Base-by-base conservation (phyloP, 2,888 invertebrate genomes). In the Pseudanteris insignis region DNA sequence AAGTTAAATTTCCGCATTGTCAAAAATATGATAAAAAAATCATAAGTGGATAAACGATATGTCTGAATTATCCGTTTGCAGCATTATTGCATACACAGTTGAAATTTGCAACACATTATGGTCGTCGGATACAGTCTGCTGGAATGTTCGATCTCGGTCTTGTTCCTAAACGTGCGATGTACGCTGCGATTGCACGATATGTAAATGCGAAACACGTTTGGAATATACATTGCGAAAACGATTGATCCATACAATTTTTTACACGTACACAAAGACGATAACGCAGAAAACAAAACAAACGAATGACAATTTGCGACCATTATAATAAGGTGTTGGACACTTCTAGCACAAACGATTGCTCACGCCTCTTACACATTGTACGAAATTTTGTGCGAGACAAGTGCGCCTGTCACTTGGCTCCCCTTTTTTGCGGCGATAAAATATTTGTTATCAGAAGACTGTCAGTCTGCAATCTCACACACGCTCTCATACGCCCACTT, bases 351-450 rank as follows among this genome's bases (percentile, higher is more conserved):
- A 57, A 53, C 41, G 46, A 53, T 47, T 50, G 37, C 10, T 34
- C 26, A 40, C 33, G 18, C 9, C 15, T 32, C 41, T 54, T 55
- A 48, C 24, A 41, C 25, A 29, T 32, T 18, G 26, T 36, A 63
- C 33, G 44, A 62, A 63, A 58, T 57, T 63, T 59, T 57, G 62
- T 63, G 62, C 57, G 57, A 57, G 51, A 43, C 62, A 48, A 63
- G 62, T 63, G 62, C 62, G 24, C 62, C 62, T 48, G 62, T 63
- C 62, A 63, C 62, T 63, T 53, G 53, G 14, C 44, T 57, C 38
- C 53, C 38, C 37, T 53, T 57, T n/a, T n/a, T 43, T 63, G 50
- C 62, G 57, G 21, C 53, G 33, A 57, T 57, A 62, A 62, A 53
- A 57, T 57, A 62, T 41, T 47, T 41, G 11, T 63, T 43, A 29